phyloP scores from a whole-genome alignment of 2,888 invertebrate species.

The Hydraecia micacea region DNA sequence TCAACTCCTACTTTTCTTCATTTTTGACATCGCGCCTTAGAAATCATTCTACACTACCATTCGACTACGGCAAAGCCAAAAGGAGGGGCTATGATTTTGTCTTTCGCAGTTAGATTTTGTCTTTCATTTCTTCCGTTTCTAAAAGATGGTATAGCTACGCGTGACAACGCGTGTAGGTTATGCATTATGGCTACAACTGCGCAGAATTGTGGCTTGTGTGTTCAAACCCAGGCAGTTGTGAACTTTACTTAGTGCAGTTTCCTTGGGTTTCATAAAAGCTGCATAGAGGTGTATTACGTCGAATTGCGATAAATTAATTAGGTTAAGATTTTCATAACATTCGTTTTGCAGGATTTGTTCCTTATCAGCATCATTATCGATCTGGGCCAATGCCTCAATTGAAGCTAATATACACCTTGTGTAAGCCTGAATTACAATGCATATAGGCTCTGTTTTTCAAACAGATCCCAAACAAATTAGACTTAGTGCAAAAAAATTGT shows the following conservation, averaged over 20 bases:
- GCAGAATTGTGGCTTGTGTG: background rate
- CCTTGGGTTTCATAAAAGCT: background rate
- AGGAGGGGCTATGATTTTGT: too few relatives aligned
- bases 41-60: background rate
- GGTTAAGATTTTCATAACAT: constrained; percentile 26
- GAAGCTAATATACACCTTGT: background rate
- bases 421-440: background rate
- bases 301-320: constrained; percentile 9
- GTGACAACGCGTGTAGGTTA: too few relatives aligned
- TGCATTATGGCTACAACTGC: background rate
- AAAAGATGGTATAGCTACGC: background rate
- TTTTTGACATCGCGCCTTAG: too few relatives aligned
- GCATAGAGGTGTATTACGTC: background rate
- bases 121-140: background rate
- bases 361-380: constrained; percentile 30
- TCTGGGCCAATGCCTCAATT: constrained; percentile 11
- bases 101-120: too few relatives aligned
- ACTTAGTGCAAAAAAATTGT: background rate
- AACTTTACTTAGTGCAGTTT: background rate
- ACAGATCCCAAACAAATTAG: background rate
- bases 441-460: background rate
- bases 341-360: constrained; percentile 11
- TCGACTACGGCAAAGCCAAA: background rate
- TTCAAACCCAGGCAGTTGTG: background rate
- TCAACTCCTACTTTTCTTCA: too few relatives aligned